A percentile compares a stretch with the other conserved stretches of the same genome.
Conservation (phyloP, 2,113 vertebrate species). For the Gnathonemus echidnorhynchus region DNA sequence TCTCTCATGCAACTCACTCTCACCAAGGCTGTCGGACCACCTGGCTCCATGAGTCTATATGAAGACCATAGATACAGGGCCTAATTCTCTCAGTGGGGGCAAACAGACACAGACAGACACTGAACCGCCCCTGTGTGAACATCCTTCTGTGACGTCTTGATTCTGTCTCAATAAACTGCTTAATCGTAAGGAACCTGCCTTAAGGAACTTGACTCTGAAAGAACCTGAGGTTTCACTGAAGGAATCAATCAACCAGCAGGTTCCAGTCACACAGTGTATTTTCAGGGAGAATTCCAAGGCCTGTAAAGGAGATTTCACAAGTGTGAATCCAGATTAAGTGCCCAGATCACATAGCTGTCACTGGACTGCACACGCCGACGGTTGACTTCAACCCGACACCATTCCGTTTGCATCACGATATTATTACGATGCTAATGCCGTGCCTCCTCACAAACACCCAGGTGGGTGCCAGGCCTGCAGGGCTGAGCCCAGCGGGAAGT, state of each 20-base stretch:
- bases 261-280: not conserved
- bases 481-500: not conserved
- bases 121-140: not conserved
- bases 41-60: not conserved
- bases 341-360: not conserved
- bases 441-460: not conserved
- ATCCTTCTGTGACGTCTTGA: not conserved
- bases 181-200: not conserved
- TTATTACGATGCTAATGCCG: not conserved
- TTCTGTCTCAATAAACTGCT: not conserved
- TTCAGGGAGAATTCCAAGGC: not conserved
- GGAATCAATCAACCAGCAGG: not conserved
- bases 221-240: not conserved
- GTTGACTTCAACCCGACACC: not conserved
- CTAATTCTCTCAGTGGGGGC: not conserved
- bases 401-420: not conserved
- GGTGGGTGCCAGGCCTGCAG: not conserved
- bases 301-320: not conserved
- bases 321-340: not conserved
- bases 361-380: not conserved
- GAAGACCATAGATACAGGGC: not conserved
- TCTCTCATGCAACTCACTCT: not conserved
- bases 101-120: not conserved
- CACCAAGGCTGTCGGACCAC: not conserved
- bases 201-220: not conserved